Evolutionary conservation across 2,797 vertebrate species (phyloP).

Genomic region (Benthosema pterotum): DNA sequence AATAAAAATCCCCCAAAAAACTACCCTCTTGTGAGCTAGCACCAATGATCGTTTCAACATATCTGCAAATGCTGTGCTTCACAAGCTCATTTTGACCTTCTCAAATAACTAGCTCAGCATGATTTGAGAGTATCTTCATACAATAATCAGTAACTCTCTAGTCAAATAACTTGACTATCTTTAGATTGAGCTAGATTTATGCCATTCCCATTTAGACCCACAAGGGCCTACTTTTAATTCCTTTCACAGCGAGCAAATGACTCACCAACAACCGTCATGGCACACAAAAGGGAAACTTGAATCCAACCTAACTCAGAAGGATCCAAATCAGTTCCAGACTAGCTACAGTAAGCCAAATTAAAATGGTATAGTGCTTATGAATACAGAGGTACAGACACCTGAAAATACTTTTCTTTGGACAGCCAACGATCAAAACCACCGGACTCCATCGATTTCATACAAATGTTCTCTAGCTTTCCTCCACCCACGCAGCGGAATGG

Average conservation of each 20-base stretch:
- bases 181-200: conserved; percentile 29
- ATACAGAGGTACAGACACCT: conserved; percentile 51
- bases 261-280: conserved; percentile 45
- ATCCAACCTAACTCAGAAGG: conserved; percentile 10
- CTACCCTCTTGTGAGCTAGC: conserved; percentile 15
- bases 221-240: conserved; percentile 5
- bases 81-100: conserved; percentile 35
- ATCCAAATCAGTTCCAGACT: conserved; percentile 42
- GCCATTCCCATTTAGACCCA: conserved; percentile 32
- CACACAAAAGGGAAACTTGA: conserved; percentile 54
- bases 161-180: conserved; percentile 34
- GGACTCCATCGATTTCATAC: conserved; percentile 37
- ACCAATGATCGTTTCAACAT: conserved; percentile 9
- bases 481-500: conserved; percentile 38
- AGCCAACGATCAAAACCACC: conserved; percentile 29
- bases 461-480: conserved; percentile 35
- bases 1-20: no score
- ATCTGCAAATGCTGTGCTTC: conserved; percentile 40
- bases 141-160: conserved; percentile 33
- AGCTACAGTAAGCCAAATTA: conserved; percentile 45
- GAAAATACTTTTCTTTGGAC: conserved; percentile 58
- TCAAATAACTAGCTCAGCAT: conserved; percentile 12
- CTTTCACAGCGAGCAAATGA: conserved; percentile 50
- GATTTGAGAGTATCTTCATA: conserved; percentile 36
- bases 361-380: conserved; percentile 48